Evolutionary conservation across 2,888 invertebrate genomes (phyloP).

Genomic region (Thysanoteuthis rhombus): DNA sequence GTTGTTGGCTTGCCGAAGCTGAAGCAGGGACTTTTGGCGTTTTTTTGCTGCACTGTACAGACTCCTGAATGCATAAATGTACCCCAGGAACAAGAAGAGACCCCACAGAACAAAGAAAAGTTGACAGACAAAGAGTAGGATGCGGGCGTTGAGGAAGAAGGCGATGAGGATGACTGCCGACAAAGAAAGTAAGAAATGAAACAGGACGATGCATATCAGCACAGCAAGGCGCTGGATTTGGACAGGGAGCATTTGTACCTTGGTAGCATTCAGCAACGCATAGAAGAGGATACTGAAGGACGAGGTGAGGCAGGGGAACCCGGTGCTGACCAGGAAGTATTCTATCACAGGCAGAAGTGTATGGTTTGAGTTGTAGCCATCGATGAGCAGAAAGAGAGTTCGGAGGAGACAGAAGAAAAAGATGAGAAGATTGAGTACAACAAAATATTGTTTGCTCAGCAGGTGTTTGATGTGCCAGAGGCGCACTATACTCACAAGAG

Average conservation of each 20-base stretch:
- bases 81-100: conserved; percentile 83
- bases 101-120: conserved; percentile 86
- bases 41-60: conserved; percentile 60
- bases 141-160: conserved; percentile 45
- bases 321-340: conserved; percentile 84
- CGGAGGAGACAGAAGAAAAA: conserved; percentile 80
- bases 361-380: conserved; percentile 88
- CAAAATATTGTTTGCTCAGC: conserved; percentile 86
- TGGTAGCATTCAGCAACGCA: conserved; percentile 84
- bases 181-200: conserved; percentile 84
- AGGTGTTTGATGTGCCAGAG: conserved; percentile 87
- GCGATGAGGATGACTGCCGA: conserved; percentile 77
- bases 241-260: conserved; percentile 66
- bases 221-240: conserved; percentile 80
- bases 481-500: conserved; percentile 85
- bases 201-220: conserved; percentile 80
- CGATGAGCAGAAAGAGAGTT: conserved; percentile 88
- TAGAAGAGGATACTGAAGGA: conserved; percentile 88
- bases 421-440: conserved; percentile 84
- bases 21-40: conserved; percentile 58
- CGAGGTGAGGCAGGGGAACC: conserved; percentile 87
- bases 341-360: conserved; percentile 81
- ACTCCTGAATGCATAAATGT: conserved; percentile 71
- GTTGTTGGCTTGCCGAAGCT: conserved; percentile 19
- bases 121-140: conserved; percentile 73